Evolutionary conservation across 2,888 invertebrate species (phyloP).

Genomic region (Tiphia femorata): DNA sequence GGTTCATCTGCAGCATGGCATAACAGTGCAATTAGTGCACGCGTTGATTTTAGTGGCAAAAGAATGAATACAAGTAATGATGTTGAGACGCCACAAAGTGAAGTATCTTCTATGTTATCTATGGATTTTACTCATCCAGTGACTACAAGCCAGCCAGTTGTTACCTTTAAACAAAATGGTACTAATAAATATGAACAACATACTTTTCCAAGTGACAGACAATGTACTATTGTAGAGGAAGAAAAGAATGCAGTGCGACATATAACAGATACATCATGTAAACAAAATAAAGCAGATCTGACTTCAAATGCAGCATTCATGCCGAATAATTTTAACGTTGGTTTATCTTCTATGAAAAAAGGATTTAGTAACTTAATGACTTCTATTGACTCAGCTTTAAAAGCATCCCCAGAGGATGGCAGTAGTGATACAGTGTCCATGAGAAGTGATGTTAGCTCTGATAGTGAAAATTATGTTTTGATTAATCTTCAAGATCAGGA

Average conservation of each 20-base stretch:
- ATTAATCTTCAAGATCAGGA: conserved; percentile 76
- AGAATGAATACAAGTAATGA: conserved; percentile 63
- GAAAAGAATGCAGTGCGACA: conserved; percentile 8
- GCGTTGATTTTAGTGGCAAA: conserved; percentile 56
- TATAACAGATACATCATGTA: conserved; percentile 8
- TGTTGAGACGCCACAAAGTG: conserved; percentile 63
- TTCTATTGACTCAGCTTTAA: conserved; percentile 85
- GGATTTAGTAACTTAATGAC: conserved; percentile 87
- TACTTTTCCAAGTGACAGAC: background rate
- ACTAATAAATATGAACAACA: conserved; percentile 41
- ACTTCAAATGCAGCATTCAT: conserved; percentile 57
- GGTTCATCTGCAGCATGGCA: conserved; percentile 52
- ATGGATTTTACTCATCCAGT: conserved; percentile 59
- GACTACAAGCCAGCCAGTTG: conserved; percentile 49
- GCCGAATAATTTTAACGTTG: conserved; percentile 69
- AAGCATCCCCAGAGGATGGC: conserved; percentile 79
- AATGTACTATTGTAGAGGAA: background rate
- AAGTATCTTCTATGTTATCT: conserved; percentile 64
- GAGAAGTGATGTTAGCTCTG: conserved; percentile 87
- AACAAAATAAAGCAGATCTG: conserved; percentile 40
- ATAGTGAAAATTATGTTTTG: conserved; percentile 88
- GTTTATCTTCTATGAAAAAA: conserved; percentile 84
- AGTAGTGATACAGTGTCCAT: conserved; percentile 82
- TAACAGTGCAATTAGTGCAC: conserved; percentile 40
- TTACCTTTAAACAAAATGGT: conserved; percentile 64